Conservation (phyloP, 2,888 invertebrate genomes). For the Idaea straminata region DNA sequence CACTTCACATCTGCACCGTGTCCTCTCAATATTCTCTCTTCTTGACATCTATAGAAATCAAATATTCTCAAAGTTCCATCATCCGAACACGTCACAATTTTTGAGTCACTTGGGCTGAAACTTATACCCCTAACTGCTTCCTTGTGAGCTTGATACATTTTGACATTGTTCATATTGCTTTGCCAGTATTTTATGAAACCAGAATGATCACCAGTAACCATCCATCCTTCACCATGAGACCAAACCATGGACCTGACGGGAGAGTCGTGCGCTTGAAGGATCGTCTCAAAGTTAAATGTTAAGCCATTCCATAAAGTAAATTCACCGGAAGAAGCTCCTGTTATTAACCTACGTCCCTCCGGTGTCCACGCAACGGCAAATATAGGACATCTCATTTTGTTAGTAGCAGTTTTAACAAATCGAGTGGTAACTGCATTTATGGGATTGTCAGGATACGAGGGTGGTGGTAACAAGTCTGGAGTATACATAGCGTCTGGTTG, state of each 20-base stretch:
- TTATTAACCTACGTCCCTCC: conserved; percentile 97
- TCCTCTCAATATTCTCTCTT: conserved; percentile 95
- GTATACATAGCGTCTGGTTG: conserved; percentile 98
- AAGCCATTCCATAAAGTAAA: conserved; percentile 99
- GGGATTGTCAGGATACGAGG: conserved; percentile 96
- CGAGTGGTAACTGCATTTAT: conserved; percentile 97
- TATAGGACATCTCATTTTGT: conserved; percentile 99
- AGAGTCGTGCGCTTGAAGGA: conserved; percentile 99
- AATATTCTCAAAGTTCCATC: conserved; percentile 99
- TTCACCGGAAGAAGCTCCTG: conserved; percentile 99
- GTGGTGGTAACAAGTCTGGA: conserved; percentile 95
- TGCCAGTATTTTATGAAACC: conserved; percentile 99
- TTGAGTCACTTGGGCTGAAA: conserved; percentile 99
- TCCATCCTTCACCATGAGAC: conserved; percentile 99
- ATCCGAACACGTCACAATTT: conserved; percentile 99
- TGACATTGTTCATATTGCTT: conserved; percentile 99
- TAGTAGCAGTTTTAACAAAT: conserved; percentile 99
- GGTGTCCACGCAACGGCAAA: conserved; percentile 99
- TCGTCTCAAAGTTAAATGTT: conserved; percentile 99
- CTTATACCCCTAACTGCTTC: conserved; percentile 99
- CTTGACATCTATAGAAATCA: conserved; percentile 98
- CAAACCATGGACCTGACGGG: conserved; percentile 99
- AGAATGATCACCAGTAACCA: conserved; percentile 99
- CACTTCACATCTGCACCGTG: conserved; percentile 99
- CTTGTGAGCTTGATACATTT: conserved; percentile 99